Percentiles rank a stretch among this genome's conserved stretches.
Evolutionary conservation across 2,797 vertebrate genomes (phyloP).

Genomic region (Prionace glauca): DNA sequence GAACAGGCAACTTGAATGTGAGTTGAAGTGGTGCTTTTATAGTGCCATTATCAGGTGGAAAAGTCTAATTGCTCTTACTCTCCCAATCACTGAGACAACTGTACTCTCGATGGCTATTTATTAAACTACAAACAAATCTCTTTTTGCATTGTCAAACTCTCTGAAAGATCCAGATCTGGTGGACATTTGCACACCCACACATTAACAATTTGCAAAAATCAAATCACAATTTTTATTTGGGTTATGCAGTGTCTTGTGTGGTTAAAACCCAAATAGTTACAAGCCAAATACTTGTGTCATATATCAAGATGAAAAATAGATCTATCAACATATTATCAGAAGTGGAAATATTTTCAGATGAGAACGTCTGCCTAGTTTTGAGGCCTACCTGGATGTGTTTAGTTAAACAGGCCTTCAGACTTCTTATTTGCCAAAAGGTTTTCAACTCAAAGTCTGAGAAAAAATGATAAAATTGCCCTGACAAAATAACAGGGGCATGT

Average conservation of each 20-base stretch:
- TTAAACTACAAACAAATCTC: not conserved
- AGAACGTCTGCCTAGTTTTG: not conserved
- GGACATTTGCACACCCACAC: not conserved
- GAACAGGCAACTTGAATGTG: not conserved
- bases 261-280: not conserved
- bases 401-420: not conserved
- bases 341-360: slow-evolving; percentile 27
- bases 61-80: not conserved
- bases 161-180: not conserved
- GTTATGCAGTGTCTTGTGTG: not conserved
- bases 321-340: slow-evolving; percentile 9
- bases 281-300: not conserved
- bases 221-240: not conserved
- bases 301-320: not conserved
- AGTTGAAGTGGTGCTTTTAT: not conserved
- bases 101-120: not conserved
- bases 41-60: not conserved
- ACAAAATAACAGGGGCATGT: not conserved
- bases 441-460: not conserved
- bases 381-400: not conserved
- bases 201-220: not conserved
- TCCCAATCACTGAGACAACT: not conserved
- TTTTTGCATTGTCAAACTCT: not conserved
- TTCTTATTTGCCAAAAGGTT: not conserved
- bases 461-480: not conserved